These are phyloP conservation scores for Panonychus citri DNA, from an alignment of 1,140 invertebrate genomes.

Conservation along the genomic window DNA sequence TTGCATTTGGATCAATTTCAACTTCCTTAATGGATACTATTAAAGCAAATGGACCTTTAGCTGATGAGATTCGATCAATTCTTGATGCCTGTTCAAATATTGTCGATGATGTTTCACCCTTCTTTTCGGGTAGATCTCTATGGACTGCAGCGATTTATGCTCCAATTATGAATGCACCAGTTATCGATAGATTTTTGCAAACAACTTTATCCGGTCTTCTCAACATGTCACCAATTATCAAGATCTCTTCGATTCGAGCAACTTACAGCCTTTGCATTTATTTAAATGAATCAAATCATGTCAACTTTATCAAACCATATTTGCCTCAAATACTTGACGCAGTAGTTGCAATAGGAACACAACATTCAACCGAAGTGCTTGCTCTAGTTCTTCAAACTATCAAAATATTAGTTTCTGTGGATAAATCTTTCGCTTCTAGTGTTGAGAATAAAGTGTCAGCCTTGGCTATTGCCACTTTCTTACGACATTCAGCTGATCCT, in stretches of 20 bases:
- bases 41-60: not conserved
- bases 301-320: constrained; percentile 25
- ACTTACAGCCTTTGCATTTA: constrained; percentile 30
- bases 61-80: constrained; percentile 6
- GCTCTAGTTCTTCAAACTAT: constrained; percentile 40
- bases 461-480: constrained; percentile 42
- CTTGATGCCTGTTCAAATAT: constrained; percentile 1
- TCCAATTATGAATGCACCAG: constrained; percentile 30
- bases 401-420: constrained; percentile 37
- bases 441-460: constrained; percentile 41
- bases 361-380: constrained; percentile 35
- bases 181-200: constrained; percentile 31
- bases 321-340: constrained; percentile 29
- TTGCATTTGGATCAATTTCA: constrained; percentile 34
- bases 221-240: constrained; percentile 28
- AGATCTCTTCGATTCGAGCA: constrained; percentile 27
- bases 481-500: constrained; percentile 40
- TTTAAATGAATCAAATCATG: constrained; percentile 24
- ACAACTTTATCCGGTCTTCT: constrained; percentile 35
- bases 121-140: constrained; percentile 42
- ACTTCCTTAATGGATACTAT: constrained; percentile 29
- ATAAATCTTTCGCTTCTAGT: constrained; percentile 39
- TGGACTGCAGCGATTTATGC: constrained; percentile 43
- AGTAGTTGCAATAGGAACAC: constrained; percentile 27
- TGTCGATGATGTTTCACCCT: constrained; percentile 25